phyloP scores from a whole-genome alignment of 2,113 vertebrate genomes.

The Telmatochromis sp. region DNA sequence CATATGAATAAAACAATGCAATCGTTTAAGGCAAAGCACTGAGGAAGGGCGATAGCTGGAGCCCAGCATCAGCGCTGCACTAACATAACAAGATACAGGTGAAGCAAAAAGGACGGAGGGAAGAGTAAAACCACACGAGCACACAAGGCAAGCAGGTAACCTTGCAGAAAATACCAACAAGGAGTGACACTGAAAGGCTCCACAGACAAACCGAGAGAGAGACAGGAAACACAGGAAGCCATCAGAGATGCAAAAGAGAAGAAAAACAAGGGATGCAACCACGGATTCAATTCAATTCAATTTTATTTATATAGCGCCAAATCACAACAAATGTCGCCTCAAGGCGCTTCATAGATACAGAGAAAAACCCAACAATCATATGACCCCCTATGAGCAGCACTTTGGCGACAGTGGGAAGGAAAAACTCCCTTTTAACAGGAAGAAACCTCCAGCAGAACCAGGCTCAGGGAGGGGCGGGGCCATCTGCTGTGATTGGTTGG shows the following conservation, averaged over 20 bases:
- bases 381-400: no score
- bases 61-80: neutral
- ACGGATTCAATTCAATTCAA: fast-evolving
- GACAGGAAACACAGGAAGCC: neutral
- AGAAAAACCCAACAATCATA: no score
- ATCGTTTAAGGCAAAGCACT: neutral
- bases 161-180: neutral
- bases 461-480: no score
- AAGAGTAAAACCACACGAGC: neutral
- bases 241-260: neutral
- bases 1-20: neutral
- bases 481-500: no score
- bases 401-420: no score
- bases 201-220: neutral
- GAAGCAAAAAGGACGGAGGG: neutral
- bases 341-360: no score
- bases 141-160: neutral
- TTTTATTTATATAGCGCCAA: no score
- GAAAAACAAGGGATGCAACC: neutral
- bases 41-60: neutral
- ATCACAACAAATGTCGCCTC: no score
- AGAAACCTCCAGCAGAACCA: no score
- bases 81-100: neutral
- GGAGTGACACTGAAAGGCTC: neutral
- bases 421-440: no score